Conservation (phyloP, 2,797 vertebrate species). For the Chlorospingus semifuscus region DNA sequence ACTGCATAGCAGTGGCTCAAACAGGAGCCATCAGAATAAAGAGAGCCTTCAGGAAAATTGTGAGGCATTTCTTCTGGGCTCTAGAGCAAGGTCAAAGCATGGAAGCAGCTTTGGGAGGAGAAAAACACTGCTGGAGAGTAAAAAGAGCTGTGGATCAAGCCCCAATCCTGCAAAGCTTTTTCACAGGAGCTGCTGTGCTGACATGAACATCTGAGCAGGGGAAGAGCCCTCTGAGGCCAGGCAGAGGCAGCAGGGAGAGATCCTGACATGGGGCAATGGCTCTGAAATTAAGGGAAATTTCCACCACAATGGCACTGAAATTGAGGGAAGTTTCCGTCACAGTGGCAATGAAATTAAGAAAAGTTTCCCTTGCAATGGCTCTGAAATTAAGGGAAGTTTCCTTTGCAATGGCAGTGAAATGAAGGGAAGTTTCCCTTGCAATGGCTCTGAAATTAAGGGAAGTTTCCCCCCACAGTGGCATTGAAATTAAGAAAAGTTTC, state of each 20-base stretch:
- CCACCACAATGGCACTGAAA: accelerated
- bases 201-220: background rate
- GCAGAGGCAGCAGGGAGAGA: background rate
- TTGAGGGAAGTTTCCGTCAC: background rate
- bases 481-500: background rate
- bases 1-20: constrained; percentile 42
- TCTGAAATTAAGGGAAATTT: background rate
- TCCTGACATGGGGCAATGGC: background rate
- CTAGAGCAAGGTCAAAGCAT: background rate
- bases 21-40: constrained; percentile 28
- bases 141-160: background rate
- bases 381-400: too few species aligned
- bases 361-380: background rate
- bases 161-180: background rate
- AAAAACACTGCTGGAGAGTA: background rate
- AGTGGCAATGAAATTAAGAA: background rate
- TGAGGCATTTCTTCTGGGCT: background rate
- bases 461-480: accelerated
- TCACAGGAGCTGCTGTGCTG: background rate
- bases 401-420: background rate
- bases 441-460: background rate
- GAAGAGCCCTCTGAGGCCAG: background rate
- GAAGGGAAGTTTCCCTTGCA: accelerated
- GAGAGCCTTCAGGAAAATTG: constrained; percentile 1
- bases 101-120: background rate